Evolutionary conservation across 2,888 invertebrate genomes (phyloP).

Genomic region (Ryuthela nishihirai): DNA sequence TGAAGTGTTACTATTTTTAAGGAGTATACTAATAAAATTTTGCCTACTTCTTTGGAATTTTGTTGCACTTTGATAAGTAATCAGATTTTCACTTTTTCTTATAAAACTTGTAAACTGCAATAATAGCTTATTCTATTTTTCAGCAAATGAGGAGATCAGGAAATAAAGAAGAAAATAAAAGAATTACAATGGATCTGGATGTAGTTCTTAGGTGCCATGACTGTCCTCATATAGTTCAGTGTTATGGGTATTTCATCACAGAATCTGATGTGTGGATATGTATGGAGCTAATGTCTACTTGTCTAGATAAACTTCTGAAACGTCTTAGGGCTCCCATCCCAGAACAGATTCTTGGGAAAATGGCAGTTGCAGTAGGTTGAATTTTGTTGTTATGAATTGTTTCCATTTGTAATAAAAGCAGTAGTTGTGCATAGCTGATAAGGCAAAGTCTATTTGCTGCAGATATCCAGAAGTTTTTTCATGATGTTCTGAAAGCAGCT

Average conservation of each 20-base stretch:
- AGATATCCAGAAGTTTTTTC: no score
- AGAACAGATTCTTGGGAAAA: conserved; percentile 92
- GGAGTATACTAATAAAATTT: no score
- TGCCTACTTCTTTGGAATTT: no score
- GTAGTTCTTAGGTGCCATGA: conserved; percentile 97
- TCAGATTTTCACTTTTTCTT: no score
- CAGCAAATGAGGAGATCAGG: conserved; percentile 96
- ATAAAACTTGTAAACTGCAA: not conserved
- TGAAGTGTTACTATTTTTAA: no score
- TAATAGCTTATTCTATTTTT: conserved; percentile 41
- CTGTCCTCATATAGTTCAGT: conserved; percentile 94
- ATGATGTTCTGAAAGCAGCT: no score
- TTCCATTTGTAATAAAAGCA: no score
- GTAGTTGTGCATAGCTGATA: no score
- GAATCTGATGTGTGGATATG: conserved; percentile 89
- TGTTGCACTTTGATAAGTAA: no score
- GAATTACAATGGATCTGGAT: conserved; percentile 98
- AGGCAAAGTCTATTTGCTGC: no score
- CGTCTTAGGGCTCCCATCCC: conserved; percentile 83
- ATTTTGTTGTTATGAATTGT: no score
- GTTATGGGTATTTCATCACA: conserved; percentile 95
- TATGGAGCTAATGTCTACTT: conserved; percentile 99
- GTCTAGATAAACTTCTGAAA: conserved; percentile 94
- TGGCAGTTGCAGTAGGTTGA: conserved; percentile 82
- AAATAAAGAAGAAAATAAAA: conserved; percentile 93